Conservation (phyloP, 2,113 vertebrate species). For the Murina feae region DNA sequence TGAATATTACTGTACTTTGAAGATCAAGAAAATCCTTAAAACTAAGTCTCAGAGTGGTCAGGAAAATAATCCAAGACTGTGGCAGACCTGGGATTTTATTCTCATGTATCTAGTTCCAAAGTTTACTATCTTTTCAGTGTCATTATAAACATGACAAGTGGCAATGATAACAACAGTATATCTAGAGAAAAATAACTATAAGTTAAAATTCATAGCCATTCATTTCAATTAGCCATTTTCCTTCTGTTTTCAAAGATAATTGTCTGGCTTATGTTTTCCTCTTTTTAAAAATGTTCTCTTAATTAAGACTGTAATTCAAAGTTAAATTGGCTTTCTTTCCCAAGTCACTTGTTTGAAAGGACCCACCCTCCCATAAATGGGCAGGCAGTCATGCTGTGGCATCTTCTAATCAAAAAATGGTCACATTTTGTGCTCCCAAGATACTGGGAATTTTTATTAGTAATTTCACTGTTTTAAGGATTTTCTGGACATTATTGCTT, state of each 20-base stretch:
- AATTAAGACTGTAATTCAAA: conserved; percentile 35
- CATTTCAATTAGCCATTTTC: conserved; percentile 30
- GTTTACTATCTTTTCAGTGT: neutral
- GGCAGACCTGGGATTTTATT: neutral
- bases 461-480: neutral
- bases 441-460: conserved; percentile 13
- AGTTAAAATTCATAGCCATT: conserved; percentile 14
- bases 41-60: neutral
- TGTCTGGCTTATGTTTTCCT: neutral
- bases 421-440: neutral
- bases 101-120: neutral
- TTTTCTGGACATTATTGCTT: neutral
- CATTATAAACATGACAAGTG: neutral
- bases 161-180: neutral
- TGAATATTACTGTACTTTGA: neutral
- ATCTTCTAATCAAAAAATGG: neutral
- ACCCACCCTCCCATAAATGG: neutral
- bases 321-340: conserved; percentile 34
- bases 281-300: neutral
- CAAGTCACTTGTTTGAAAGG: neutral
- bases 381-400: neutral
- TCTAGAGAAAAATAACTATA: neutral
- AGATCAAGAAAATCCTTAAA: neutral
- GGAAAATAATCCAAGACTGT: neutral
- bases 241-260: conserved; percentile 11